Percentiles rank a stretch among this genome's conserved stretches.
phyloP scores from a whole-genome alignment of 2,797 vertebrate genomes.

The Megalops cyprinoides region DNA sequence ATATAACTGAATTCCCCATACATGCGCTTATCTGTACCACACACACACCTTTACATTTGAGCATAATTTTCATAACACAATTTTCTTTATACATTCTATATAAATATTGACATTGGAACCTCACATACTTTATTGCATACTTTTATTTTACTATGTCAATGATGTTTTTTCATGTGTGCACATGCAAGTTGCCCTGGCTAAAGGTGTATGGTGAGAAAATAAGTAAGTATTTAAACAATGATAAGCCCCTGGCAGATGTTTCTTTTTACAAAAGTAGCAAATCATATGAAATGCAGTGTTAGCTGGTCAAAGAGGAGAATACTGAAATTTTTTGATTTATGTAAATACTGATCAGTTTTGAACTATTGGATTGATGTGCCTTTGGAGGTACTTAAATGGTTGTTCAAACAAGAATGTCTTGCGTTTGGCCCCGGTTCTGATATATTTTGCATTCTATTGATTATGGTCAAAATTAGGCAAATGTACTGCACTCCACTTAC shows the following conservation, averaged over 20 bases:
- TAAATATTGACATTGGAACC: background rate
- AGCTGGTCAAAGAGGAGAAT: background rate
- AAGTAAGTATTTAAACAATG: background rate
- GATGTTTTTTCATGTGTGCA: background rate
- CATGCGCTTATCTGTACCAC: background rate
- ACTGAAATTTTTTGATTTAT: background rate
- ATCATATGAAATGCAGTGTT: background rate
- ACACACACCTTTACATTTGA: background rate
- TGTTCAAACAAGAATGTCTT: background rate
- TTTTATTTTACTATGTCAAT: background rate
- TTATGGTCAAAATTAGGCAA: no score
- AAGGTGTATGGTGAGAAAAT: background rate
- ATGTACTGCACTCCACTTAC: no score
- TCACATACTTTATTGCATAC: background rate
- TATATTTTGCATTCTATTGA: background rate
- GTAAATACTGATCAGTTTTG: background rate
- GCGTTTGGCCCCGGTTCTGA: background rate
- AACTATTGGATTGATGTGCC: background rate
- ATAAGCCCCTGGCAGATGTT: background rate
- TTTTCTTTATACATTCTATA: background rate
- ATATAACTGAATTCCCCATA: background rate
- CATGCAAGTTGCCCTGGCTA: constrained; percentile 1
- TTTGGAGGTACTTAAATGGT: background rate
- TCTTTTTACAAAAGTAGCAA: constrained; percentile 11
- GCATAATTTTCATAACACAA: background rate